Evolutionary conservation across 2,888 invertebrate species (phyloP).

Genomic region (Leptura quadrifasciata): DNA sequence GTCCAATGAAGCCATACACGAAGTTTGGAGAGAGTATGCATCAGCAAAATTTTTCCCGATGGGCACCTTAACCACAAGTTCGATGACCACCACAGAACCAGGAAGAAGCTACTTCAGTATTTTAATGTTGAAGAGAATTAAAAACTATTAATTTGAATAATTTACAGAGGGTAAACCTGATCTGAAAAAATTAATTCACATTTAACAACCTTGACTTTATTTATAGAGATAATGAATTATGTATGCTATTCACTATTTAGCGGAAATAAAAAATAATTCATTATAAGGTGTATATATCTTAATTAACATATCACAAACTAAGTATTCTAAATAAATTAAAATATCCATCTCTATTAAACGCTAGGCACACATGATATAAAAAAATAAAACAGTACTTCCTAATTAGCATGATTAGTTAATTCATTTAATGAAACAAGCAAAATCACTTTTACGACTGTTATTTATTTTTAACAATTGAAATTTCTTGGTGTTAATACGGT

Average conservation of each 20-base stretch:
- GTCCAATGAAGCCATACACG: no score
- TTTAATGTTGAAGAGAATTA: no score
- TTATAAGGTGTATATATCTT: no score
- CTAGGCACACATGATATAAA: neutral
- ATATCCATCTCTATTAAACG: neutral
- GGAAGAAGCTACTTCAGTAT: no score
- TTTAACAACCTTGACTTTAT: neutral
- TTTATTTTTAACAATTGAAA: neutral
- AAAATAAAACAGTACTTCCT: neutral
- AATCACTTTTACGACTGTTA: constrained; percentile 5
- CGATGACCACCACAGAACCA: no score
- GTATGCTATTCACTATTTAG: neutral
- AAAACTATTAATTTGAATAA: no score
- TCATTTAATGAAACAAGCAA: constrained; percentile 1
- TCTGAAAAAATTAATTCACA: neutral
- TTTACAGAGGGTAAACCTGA: no score
- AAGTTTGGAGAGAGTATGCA: no score
- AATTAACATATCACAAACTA: neutral
- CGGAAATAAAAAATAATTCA: neutral
- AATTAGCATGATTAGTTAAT: neutral
- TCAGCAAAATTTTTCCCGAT: no score
- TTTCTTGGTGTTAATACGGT: neutral
- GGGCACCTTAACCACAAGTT: no score
- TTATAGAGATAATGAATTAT: neutral
- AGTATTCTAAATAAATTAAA: neutral